phyloP scores from a whole-genome alignment of 2,888 invertebrate genomes.

The Deilephila elpenor region DNA sequence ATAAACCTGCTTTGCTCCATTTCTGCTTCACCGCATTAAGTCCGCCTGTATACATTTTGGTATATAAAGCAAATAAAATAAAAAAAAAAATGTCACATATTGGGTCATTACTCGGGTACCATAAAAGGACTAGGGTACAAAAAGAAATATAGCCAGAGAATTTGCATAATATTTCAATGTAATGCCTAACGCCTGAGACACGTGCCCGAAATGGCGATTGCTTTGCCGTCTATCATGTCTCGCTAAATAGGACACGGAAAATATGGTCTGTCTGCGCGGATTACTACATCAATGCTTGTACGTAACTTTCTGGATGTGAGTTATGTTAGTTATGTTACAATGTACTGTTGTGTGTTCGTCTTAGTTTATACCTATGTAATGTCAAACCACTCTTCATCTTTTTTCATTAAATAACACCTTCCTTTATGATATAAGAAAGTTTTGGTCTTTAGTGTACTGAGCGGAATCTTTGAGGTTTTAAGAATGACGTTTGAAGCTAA shows the following conservation, averaged over 20 bases:
- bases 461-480: too few relatives aligned
- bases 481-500: too few relatives aligned
- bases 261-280: background rate
- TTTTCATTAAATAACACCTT: too few relatives aligned
- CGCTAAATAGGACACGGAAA: slow-evolving; percentile 15
- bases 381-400: too few relatives aligned
- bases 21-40: too few relatives aligned
- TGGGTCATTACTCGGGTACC: background rate
- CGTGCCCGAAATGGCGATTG: slow-evolving; percentile 17
- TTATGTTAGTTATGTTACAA: background rate
- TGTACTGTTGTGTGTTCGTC: background rate
- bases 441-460: too few relatives aligned
- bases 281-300: slow-evolving; percentile 13
- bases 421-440: too few relatives aligned
- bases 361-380: too few relatives aligned
- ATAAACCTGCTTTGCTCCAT: too few relatives aligned
- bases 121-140: background rate
- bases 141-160: slow-evolving; percentile 7
- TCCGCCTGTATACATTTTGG: too few relatives aligned
- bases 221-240: slow-evolving; percentile 7
- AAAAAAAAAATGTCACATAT: background rate
- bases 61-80: too few relatives aligned
- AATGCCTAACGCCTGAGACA: slow-evolving; percentile 10
- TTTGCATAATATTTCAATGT: slow-evolving; percentile 20
- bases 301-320: background rate